These are phyloP conservation scores for Bothrops jararaca DNA, from an alignment of 2,113 vertebrate genomes.

Conservation along the genomic window DNA sequence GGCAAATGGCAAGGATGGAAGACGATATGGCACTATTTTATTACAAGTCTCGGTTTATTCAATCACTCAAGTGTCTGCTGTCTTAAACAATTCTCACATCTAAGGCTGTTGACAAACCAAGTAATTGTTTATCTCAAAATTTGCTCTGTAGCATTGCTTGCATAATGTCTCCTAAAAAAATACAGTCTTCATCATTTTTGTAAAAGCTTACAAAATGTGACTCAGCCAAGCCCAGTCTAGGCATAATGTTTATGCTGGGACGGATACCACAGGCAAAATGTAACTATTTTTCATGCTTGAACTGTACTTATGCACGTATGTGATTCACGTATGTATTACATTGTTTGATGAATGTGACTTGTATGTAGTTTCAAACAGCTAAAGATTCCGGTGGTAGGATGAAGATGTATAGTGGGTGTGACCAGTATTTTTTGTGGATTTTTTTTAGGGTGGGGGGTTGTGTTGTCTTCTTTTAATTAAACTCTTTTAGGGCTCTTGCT, in stretches of 20 bases:
- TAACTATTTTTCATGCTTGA: not conserved
- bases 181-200: not conserved
- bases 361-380: not conserved
- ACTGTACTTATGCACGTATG: not conserved
- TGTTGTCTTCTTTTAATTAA: not conserved
- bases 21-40: not conserved
- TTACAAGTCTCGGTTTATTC: not conserved
- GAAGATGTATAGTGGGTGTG: not conserved
- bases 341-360: not conserved
- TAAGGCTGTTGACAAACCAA: not conserved
- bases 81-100: not conserved
- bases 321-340: not conserved
- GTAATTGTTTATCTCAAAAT: not conserved
- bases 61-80: not conserved
- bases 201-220: not conserved
- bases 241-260: not conserved
- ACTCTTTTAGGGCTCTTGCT: not conserved
- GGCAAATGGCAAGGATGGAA: not conserved
- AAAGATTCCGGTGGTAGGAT: not conserved
- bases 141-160: not conserved
- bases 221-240: not conserved
- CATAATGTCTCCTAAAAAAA: not conserved
- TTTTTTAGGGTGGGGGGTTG: not conserved
- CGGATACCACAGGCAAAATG: not conserved
- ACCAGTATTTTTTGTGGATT: not conserved